phyloP scores from a whole-genome alignment of 2,113 vertebrate species.

The Ctenomys sociabilis region DNA sequence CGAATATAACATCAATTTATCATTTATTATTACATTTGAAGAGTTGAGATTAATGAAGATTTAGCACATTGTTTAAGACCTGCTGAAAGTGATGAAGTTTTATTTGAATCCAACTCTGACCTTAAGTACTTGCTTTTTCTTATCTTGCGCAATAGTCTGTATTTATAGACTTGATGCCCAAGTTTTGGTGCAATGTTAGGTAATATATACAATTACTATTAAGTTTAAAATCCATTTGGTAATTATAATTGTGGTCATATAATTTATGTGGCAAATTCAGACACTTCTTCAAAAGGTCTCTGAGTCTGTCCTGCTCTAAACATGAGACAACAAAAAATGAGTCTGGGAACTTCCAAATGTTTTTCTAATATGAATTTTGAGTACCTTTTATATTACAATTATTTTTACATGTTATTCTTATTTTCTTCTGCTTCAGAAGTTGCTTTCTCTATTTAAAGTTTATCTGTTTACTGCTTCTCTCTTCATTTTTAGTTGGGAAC shows the following conservation, averaged over 20 bases:
- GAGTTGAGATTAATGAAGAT: neutral
- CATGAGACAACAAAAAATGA: neutral
- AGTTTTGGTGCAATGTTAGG: conserved; percentile 16
- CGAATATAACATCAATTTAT: neutral
- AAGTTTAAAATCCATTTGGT: conserved; percentile 29
- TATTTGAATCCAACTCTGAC: neutral
- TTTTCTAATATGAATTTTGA: conserved; percentile 5
- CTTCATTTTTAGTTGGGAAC: conserved; percentile 3
- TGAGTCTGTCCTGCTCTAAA: neutral
- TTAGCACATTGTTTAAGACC: neutral
- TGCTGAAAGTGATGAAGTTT: neutral
- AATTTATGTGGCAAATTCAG: neutral
- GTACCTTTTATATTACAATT: neutral
- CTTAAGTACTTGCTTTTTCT: neutral
- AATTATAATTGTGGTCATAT: neutral
- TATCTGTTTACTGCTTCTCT: neutral
- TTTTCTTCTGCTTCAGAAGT: conserved; percentile 7
- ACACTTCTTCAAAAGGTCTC: neutral
- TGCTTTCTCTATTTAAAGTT: neutral
- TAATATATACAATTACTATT: neutral
- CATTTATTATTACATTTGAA: neutral
- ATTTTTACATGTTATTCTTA: neutral
- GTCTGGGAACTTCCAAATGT: neutral
- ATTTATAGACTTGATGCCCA: neutral
- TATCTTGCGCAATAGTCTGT: neutral